Evolutionary conservation across 1,140 invertebrate genomes (phyloP).

Genomic region (Anastrepha obliqua): DNA sequence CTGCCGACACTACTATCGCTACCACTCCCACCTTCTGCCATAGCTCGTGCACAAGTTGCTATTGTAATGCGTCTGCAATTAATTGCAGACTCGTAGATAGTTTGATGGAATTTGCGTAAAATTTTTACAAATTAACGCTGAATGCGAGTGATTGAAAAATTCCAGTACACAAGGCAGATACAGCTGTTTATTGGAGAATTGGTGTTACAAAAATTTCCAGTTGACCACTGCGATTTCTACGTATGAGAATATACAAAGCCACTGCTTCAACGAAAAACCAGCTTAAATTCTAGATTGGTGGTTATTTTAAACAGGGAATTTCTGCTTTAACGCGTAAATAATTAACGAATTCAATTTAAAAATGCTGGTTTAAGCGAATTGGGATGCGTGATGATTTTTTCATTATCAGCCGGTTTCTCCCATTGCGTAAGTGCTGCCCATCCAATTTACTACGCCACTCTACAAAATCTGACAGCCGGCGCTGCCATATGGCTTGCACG

Average conservation of each 20-base stretch:
- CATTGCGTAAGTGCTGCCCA: too few relatives aligned
- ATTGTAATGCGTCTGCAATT: constrained; percentile 56
- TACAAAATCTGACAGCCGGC: too few relatives aligned
- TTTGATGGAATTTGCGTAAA: constrained; percentile 57
- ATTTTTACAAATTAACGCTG: constrained; percentile 34
- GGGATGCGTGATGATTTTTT: too few relatives aligned
- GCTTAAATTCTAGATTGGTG: too few relatives aligned
- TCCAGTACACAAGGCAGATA: background rate
- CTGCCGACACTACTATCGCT: constrained; percentile 26
- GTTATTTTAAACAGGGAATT: too few relatives aligned
- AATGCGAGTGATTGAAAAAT: background rate
- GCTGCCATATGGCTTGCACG: too few relatives aligned
- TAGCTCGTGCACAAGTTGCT: constrained; percentile 42
- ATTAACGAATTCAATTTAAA: background rate
- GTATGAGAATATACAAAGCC: too few relatives aligned
- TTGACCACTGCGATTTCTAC: too few relatives aligned
- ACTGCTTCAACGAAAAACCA: too few relatives aligned
- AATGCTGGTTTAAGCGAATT: background rate
- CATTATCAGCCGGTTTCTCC: too few relatives aligned
- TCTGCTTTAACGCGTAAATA: too few relatives aligned
- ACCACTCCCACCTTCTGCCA: constrained; percentile 51
- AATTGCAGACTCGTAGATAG: constrained; percentile 54
- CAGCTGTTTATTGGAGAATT: background rate
- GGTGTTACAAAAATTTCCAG: background rate
- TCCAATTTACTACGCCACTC: too few relatives aligned